Conservation (phyloP, 1,140 invertebrate species). For the Cataglyphis hispanica region DNA sequence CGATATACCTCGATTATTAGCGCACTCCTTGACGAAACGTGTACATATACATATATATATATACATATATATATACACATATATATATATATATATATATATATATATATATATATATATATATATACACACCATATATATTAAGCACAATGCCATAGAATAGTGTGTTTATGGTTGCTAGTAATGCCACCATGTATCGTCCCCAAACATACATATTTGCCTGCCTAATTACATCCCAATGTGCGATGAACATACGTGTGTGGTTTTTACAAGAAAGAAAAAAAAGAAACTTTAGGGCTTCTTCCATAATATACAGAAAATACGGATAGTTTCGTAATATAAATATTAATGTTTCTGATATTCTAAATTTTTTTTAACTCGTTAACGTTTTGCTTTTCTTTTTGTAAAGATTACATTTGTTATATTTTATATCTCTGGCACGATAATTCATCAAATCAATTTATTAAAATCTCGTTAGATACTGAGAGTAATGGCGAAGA, state of each 20-base stretch:
- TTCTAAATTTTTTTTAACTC: slow-evolving; percentile 12
- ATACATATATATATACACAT: too few species aligned
- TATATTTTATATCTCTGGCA: neutral
- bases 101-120: too few species aligned
- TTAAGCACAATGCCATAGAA: slow-evolving; percentile 75
- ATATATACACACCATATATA: too few species aligned
- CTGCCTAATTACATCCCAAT: slow-evolving; percentile 71
- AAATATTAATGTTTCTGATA: slow-evolving; percentile 15
- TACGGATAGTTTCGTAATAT: slow-evolving; percentile 35
- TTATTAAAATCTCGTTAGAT: neutral
- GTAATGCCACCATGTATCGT: slow-evolving; percentile 74
- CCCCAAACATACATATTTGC: slow-evolving; percentile 78
- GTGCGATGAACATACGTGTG: slow-evolving; percentile 24
- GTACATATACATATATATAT: neutral
- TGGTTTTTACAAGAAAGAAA: slow-evolving; percentile 32
- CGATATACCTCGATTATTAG: slow-evolving; percentile 67
- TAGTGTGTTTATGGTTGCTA: slow-evolving; percentile 74
- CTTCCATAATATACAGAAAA: slow-evolving; percentile 50
- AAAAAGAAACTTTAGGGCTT: slow-evolving; percentile 25
- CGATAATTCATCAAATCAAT: neutral
- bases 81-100: too few species aligned
- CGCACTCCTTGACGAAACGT: slow-evolving; percentile 55
- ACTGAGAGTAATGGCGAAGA: neutral
- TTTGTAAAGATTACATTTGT: slow-evolving; percentile 12
- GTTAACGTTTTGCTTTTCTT: slow-evolving; percentile 20